A percentile compares a stretch with the other conserved stretches of the same genome.
Conservation (phyloP, 1,140 invertebrate genomes). For the Caenorhabditis tropicalis region DNA sequence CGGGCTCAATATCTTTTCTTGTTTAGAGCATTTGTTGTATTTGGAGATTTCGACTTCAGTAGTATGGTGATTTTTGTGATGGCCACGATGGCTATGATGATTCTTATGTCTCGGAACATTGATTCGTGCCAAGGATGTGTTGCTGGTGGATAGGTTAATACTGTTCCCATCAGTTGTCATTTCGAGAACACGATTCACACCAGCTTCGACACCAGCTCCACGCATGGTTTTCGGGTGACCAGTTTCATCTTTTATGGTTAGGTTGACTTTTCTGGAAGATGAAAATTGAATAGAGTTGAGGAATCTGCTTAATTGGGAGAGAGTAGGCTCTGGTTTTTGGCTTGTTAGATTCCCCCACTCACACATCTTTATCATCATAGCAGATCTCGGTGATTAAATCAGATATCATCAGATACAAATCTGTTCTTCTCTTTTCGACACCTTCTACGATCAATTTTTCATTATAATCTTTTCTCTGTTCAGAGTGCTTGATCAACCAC, state of each 20-base stretch:
- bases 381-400: background rate
- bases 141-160: background rate
- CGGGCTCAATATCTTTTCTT: constrained; percentile 5
- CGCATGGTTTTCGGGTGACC: constrained; percentile 16
- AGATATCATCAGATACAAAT: background rate
- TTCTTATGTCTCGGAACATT: constrained; percentile 16
- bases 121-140: background rate
- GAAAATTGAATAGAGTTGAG: background rate
- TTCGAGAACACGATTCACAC: constrained; percentile 20
- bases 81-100: background rate
- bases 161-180: background rate
- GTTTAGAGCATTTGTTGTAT: constrained; percentile 3
- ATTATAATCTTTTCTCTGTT: background rate
- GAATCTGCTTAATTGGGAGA: too few species aligned
- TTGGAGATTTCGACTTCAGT: background rate
- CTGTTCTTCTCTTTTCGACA: background rate
- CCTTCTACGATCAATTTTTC: constrained; percentile 10
- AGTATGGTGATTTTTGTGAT: background rate
- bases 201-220: constrained; percentile 21
- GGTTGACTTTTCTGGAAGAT: constrained; percentile 10
- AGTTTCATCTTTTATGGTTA: constrained; percentile 3
- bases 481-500: background rate
- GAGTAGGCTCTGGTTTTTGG: too few species aligned
- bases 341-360: background rate
- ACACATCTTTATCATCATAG: background rate